A percentile compares a stretch with the other conserved stretches of the same genome.
Conservation (phyloP, 1,140 invertebrate species). For the Bombus ignitus region DNA sequence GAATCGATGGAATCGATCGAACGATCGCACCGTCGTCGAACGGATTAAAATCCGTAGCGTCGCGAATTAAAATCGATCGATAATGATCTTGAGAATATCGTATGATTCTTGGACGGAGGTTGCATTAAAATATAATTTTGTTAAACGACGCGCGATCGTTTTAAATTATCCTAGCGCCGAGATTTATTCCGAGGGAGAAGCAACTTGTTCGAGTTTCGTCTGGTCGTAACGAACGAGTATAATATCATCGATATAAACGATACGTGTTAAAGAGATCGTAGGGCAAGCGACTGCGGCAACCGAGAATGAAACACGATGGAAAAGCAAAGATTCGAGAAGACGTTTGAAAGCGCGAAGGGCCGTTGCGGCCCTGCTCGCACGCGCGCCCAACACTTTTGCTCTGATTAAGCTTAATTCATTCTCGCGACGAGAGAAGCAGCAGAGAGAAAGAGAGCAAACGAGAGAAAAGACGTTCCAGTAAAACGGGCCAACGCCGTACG, state of each 20-base stretch:
- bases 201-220: no score
- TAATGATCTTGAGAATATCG: neutral
- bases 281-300: no score
- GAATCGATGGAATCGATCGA: neutral
- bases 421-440: conserved; percentile 63
- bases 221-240: no score
- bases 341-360: conserved; percentile 8
- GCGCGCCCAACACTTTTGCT: conserved; percentile 77
- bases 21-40: neutral
- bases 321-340: neutral
- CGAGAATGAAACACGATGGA: neutral
- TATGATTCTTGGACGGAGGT: neutral
- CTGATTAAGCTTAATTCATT: conserved; percentile 79
- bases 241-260: neutral
- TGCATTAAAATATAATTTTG: neutral
- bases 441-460: conserved; percentile 53
- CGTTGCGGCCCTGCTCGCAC: conserved; percentile 72
- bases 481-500: conserved; percentile 67
- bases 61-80: neutral
- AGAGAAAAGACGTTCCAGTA: conserved; percentile 69
- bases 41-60: neutral
- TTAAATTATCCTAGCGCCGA: fast-evolving
- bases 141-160: neutral
- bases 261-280: no score
- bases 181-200: neutral